phyloP scores from a whole-genome alignment of 35 echinoderm and acorn worm genomes.

The Ophiothrix spiculata region DNA sequence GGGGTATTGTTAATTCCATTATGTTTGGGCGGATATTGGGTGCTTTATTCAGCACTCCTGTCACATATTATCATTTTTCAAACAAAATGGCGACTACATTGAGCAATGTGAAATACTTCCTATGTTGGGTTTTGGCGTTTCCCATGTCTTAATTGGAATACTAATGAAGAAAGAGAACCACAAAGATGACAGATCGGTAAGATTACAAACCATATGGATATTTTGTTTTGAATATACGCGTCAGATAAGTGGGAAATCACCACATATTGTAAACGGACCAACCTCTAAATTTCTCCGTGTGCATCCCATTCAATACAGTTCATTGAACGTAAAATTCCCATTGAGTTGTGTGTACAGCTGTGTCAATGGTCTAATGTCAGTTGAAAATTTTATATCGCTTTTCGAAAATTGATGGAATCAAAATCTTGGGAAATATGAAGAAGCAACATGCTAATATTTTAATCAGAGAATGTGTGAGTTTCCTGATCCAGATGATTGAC shows the following conservation, averaged over 20 bases:
- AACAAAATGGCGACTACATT: not conserved
- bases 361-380: not conserved
- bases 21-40: conserved; percentile 9
- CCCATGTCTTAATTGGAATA: not conserved
- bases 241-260: not conserved
- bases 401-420: too few species aligned
- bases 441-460: too few species aligned
- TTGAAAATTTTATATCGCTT: too few species aligned
- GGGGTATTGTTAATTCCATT: not conserved
- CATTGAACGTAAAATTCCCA: not conserved
- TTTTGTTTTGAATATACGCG: not conserved
- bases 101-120: not conserved
- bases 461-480: too few species aligned
- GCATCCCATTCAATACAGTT: not conserved
- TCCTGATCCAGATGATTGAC: too few species aligned
- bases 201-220: not conserved
- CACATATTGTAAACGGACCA: not conserved
- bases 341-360: not conserved
- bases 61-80: conserved; percentile 7
- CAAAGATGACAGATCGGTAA: not conserved
- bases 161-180: not conserved
- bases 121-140: not conserved
- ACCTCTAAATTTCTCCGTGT: not conserved
- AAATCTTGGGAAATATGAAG: too few species aligned
- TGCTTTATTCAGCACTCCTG: not conserved